Evolutionary conservation across 2,113 vertebrate genomes (phyloP), one percentile per base, ranked within the genome.

Genomic region (Mobula birostris): DNA sequence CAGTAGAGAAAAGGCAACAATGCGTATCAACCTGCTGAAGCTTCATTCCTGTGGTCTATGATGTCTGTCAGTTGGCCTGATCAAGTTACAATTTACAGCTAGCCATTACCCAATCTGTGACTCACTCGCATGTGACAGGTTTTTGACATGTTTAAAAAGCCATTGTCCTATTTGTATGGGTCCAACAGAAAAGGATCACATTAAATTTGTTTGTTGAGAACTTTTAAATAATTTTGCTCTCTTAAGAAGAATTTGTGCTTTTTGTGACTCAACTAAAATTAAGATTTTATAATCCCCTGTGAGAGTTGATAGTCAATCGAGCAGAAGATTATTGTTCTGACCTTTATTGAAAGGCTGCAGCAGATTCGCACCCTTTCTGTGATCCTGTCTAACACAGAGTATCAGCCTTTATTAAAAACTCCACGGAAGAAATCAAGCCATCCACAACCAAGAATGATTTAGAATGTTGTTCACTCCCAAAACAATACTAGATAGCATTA

Each of bases 251-350:
- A 15, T 63, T 66, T 88, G 0, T 88, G 29, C n/a, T 7, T 66
- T 90, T n/a, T 66, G n/a, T 90, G 85, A 90, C 66, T 32, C n/a
- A 19, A 61, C 12, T 90, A 66, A 90, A 90, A 90, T 32, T 85
- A 12, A 85, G 48, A 85, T 58, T 85, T 12, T 7, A 24, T 24
- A 32, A 32, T 29, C 29, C 29, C 7, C n/a, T 12, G 40, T 61
- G 83, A 66, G 85, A 58, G 15, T 19, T 40, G 40, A n/a, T 15
- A 36, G 83, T 66, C 29, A 32, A 27, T 90, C 14, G 15, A 90
- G 29, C 85, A 32, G 61, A 56, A 87, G 27, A 29, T 29, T 27
- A n/a, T 87, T 87, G 24, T 63, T 87, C 83, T 87, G 56, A 61
- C 83, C 27, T 87, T 61, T 29, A 11, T 29, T 29, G 11, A 61